These are phyloP conservation scores for Solenodon paradoxus DNA, from an alignment of 2,113 vertebrate species.

Conservation along the genomic window DNA sequence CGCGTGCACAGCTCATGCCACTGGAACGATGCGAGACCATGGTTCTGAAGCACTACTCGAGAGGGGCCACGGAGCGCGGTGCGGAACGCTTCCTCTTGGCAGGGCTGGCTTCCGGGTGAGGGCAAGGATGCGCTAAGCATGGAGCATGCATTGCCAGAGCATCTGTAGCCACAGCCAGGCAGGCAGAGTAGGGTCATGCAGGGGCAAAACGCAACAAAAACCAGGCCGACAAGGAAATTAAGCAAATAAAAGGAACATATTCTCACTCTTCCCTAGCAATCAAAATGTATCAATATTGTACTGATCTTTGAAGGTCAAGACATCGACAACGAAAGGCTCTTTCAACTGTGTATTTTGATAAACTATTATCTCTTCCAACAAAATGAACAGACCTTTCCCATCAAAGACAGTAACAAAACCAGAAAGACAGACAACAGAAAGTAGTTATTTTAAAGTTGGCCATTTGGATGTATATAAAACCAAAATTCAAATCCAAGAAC, in stretches of 20 bases:
- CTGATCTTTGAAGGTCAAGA: background rate
- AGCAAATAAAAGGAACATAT: background rate
- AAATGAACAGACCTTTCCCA: background rate
- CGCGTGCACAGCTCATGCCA: background rate
- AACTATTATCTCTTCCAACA: background rate
- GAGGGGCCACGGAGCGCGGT: background rate
- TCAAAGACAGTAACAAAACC: background rate
- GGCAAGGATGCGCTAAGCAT: background rate
- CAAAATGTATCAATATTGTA: background rate
- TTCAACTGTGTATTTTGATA: background rate
- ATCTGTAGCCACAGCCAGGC: constrained; percentile 47
- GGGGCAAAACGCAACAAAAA: constrained; percentile 49
- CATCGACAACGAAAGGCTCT: background rate
- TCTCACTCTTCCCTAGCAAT: background rate
- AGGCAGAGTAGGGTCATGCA: too few relatives aligned
- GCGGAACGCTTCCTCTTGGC: background rate
- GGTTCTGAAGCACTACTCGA: background rate
- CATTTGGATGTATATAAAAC: background rate
- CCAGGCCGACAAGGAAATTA: constrained; percentile 16
- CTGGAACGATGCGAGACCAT: background rate
- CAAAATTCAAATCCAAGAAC: background rate
- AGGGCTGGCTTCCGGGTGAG: background rate
- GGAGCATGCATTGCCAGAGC: constrained; percentile 61
- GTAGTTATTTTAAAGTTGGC: background rate
- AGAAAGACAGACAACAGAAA: background rate